phyloP scores from a whole-genome alignment of 2,113 vertebrate species.

The Pollimyrus isidori region DNA sequence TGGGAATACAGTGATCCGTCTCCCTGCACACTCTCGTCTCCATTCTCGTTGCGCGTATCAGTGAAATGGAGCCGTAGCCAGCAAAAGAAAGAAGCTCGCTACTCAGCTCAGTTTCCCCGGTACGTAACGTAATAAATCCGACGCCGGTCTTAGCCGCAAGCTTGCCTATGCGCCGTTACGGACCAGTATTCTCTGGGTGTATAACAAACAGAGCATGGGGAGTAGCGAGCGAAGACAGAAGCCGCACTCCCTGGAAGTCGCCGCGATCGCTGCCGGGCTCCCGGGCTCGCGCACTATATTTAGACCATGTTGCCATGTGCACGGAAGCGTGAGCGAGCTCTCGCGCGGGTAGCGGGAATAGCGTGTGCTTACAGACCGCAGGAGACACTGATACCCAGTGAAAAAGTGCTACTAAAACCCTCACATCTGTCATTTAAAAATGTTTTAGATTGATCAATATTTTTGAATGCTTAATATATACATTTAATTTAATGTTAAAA shows the following conservation, averaged over 20 bases:
- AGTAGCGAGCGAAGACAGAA: neutral
- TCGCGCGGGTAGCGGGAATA: neutral
- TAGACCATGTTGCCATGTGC: slow-evolving; percentile 52
- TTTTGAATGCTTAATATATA: neutral
- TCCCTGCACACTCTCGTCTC: neutral
- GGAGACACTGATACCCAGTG: neutral
- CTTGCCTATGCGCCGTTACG: neutral
- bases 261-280: neutral
- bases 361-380: neutral
- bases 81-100: neutral
- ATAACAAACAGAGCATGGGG: neutral
- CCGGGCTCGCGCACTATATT: slow-evolving; percentile 41
- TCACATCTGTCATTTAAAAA: neutral
- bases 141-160: slow-evolving; percentile 19
- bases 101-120: neutral
- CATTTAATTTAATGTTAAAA: neutral
- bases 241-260: neutral
- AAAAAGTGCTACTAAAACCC: neutral
- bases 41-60: neutral
- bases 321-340: slow-evolving; percentile 1
- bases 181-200: neutral
- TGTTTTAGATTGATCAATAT: neutral
- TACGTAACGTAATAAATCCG: slow-evolving; percentile 11
- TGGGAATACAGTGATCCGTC: neutral
- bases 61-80: neutral